phyloP scores from a whole-genome alignment of 2,113 vertebrate species.

The Cranoglanis bouderius region DNA sequence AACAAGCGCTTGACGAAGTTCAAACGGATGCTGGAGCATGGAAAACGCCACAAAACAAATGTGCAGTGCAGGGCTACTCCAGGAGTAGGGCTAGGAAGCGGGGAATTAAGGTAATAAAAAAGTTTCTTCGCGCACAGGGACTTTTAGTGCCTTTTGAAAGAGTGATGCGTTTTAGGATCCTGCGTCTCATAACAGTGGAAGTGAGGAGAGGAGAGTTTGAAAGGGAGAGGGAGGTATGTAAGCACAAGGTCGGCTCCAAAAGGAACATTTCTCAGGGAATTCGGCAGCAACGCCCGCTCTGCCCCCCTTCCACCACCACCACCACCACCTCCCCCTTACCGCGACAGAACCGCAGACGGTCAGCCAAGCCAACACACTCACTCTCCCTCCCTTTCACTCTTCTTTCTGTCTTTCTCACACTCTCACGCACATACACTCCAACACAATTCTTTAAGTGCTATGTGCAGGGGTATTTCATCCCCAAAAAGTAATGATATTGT shows the following conservation, averaged over 20 bases:
- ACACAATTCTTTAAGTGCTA: slow-evolving; percentile 37
- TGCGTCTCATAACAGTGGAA: slow-evolving; percentile 72
- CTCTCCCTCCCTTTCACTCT: slow-evolving; percentile 65
- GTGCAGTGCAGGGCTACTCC: slow-evolving; percentile 14
- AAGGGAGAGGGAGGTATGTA: slow-evolving; percentile 74
- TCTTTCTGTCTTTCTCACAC: slow-evolving; percentile 48
- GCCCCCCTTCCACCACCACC: slow-evolving; percentile 48
- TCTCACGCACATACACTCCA: slow-evolving; percentile 45
- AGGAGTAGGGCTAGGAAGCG: slow-evolving; percentile 13
- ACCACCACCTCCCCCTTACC: slow-evolving; percentile 65
- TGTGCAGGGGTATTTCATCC: neutral
- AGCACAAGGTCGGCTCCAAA: slow-evolving; percentile 75
- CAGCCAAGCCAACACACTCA: slow-evolving; percentile 77
- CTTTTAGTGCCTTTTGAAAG: slow-evolving; percentile 59
- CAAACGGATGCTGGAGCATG: neutral
- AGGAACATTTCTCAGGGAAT: slow-evolving; percentile 82
- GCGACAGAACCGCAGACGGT: slow-evolving; percentile 78
- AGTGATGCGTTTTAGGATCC: slow-evolving; percentile 67
- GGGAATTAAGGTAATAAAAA: neutral
- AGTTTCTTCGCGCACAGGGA: slow-evolving; percentile 7
- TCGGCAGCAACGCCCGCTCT: slow-evolving; percentile 76
- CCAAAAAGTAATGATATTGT: neutral
- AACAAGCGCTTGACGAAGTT: neutral
- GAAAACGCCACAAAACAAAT: neutral
- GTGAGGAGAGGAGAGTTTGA: slow-evolving; percentile 67